phyloP scores from a whole-genome alignment of 2,888 invertebrate species.

The Dynastes tityus region DNA sequence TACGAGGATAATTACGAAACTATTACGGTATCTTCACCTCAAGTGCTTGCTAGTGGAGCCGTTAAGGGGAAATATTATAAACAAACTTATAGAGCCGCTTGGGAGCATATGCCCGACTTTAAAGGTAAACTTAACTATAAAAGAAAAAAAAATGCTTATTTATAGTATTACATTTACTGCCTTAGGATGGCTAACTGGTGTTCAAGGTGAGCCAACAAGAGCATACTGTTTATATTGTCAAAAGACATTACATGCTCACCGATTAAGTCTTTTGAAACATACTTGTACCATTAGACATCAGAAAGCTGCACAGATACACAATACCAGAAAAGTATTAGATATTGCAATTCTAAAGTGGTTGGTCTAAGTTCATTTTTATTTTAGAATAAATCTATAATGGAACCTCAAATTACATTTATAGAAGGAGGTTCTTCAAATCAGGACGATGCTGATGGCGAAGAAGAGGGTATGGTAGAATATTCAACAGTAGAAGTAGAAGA shows the following conservation, averaged over 20 bases:
- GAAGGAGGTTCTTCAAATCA: slow-evolving; percentile 48
- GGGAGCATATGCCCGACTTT: slow-evolving; percentile 76
- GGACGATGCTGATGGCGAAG: slow-evolving; percentile 57
- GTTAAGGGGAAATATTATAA: slow-evolving; percentile 71
- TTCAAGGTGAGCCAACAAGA: slow-evolving; percentile 72
- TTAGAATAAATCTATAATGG: slow-evolving; percentile 52
- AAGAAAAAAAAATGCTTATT: neutral
- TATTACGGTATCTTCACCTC: slow-evolving; percentile 57
- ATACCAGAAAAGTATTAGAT: slow-evolving; percentile 61
- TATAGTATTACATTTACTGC: neutral
- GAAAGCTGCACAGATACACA: slow-evolving; percentile 69
- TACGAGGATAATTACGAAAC: slow-evolving; percentile 59
- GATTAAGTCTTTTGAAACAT: slow-evolving; percentile 75
- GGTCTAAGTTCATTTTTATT: slow-evolving; percentile 18
- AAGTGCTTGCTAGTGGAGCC: slow-evolving; percentile 54
- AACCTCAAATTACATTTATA: slow-evolving; percentile 49
- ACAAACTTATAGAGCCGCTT: slow-evolving; percentile 74
- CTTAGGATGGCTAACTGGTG: slow-evolving; percentile 73
- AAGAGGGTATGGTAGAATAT: slow-evolving; percentile 56
- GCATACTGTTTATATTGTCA: slow-evolving; percentile 75
- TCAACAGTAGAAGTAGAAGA: slow-evolving; percentile 55
- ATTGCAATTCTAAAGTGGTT: neutral
- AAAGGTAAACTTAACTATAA: slow-evolving; percentile 69
- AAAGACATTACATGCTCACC: slow-evolving; percentile 75
- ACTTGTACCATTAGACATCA: slow-evolving; percentile 76